These are phyloP conservation scores for Phocides pigmalion DNA, from an alignment of 1,140 invertebrate species.

Conservation along the genomic window DNA sequence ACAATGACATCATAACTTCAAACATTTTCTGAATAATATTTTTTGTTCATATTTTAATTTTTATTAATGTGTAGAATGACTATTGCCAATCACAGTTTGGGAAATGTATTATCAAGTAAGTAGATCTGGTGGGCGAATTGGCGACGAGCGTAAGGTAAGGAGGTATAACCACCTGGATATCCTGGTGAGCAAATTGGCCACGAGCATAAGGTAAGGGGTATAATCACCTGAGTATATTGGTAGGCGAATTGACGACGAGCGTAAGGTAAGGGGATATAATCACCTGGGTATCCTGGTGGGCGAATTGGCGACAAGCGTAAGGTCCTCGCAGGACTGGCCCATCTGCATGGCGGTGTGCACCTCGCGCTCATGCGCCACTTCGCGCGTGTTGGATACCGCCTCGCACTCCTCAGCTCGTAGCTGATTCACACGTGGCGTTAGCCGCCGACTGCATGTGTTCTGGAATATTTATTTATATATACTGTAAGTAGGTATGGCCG, in stretches of 20 bases:
- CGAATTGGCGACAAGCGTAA: slow-evolving; percentile 87
- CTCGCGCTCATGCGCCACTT: slow-evolving; percentile 95
- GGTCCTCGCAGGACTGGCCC: slow-evolving; percentile 95
- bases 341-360: slow-evolving; percentile 94
- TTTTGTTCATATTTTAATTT: too few species aligned
- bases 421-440: slow-evolving; percentile 93
- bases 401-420: slow-evolving; percentile 94
- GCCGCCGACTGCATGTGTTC: slow-evolving; percentile 83
- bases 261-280: slow-evolving; percentile 10
- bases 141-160: slow-evolving; percentile 88
- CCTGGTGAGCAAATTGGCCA: background rate
- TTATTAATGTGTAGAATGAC: too few species aligned
- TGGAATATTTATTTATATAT: slow-evolving; percentile 31
- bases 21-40: too few species aligned
- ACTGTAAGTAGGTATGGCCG: too few species aligned
- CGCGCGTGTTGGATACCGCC: slow-evolving; percentile 90
- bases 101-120: too few species aligned
- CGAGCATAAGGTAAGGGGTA: background rate
- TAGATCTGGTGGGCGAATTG: slow-evolving; percentile 62
- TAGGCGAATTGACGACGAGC: background rate
- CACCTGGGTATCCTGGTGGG: slow-evolving; percentile 76
- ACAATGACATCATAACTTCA: too few species aligned
- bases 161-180: too few species aligned
- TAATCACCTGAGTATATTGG: background rate
- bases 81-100: too few species aligned